A percentile compares a stretch with the other conserved stretches of the same genome.
Evolutionary conservation across 2,797 vertebrate genomes (phyloP).

Genomic region (Neopelma chrysocephalum): DNA sequence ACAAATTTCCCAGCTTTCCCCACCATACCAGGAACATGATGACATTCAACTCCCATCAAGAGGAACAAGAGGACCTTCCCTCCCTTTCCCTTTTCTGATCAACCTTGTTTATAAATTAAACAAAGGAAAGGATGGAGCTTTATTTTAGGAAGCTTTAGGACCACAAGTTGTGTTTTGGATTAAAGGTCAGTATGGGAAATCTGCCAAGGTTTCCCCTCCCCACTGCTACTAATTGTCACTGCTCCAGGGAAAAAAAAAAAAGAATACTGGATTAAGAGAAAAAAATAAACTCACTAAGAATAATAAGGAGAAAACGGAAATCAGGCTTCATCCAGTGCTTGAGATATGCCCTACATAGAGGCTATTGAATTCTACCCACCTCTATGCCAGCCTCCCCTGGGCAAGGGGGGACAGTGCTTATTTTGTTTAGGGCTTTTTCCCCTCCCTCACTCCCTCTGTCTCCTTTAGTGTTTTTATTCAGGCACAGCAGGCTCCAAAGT

Average conservation of each 20-base stretch:
- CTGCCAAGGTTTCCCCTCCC: constrained; percentile 50
- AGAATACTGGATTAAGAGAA: constrained; percentile 26
- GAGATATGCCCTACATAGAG: constrained; percentile 14
- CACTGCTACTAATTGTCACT: constrained; percentile 52
- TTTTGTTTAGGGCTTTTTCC: constrained; percentile 52
- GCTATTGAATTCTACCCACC: constrained; percentile 18
- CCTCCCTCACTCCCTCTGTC: not conserved
- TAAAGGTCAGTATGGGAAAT: constrained; percentile 42
- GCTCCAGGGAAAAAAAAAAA: constrained; percentile 28
- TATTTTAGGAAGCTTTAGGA: constrained; percentile 46
- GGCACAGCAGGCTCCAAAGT: constrained; percentile 69
- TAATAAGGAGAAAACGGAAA: constrained; percentile 24
- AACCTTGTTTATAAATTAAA: constrained; percentile 27
- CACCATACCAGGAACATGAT: not conserved
- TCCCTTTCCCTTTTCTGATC: constrained; percentile 19
- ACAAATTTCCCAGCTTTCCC: constrained; percentile 29
- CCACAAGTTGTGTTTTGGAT: constrained; percentile 22
- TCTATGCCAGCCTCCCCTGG: constrained; percentile 47
- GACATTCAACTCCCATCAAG: not conserved
- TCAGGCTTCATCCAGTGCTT: constrained; percentile 12
- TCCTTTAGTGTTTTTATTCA: constrained; percentile 72
- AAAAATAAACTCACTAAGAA: constrained; percentile 1
- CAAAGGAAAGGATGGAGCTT: constrained; percentile 35
- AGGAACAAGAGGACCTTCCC: not conserved
- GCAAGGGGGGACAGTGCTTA: constrained; percentile 56